These are phyloP conservation scores for Heliconius cydno DNA, from an alignment of 2,888 invertebrate genomes.

Conservation along the genomic window DNA sequence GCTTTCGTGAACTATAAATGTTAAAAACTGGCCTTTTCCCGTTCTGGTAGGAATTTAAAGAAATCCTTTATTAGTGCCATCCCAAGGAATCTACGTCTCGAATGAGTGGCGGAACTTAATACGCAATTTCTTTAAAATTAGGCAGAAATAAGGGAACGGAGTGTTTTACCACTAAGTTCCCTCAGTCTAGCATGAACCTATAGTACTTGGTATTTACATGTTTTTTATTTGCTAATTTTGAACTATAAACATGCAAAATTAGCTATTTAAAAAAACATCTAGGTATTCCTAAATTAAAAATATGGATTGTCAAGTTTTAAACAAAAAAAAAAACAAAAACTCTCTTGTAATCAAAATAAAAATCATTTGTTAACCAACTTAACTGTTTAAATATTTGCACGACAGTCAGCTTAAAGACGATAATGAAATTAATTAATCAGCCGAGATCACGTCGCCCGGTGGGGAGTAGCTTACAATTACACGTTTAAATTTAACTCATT, in stretches of 20 bases:
- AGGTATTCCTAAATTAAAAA: too few relatives aligned
- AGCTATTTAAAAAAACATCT: too few relatives aligned
- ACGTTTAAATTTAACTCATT: neutral
- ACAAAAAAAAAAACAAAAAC: neutral
- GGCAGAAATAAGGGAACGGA: neutral
- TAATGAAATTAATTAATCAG: conserved; percentile 35
- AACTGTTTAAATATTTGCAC: conserved; percentile 10
- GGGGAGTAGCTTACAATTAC: conserved; percentile 1
- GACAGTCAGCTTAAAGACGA: neutral
- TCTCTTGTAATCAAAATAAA: neutral
- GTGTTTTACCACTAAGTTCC: neutral
- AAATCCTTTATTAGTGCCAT: too few relatives aligned
- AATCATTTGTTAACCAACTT: neutral
- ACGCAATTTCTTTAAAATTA: too few relatives aligned
- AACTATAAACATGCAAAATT: too few relatives aligned
- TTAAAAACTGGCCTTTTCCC: neutral
- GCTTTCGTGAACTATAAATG: neutral
- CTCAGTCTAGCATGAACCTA: neutral
- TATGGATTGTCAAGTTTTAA: too few relatives aligned
- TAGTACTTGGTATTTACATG: too few relatives aligned
- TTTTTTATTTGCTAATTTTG: too few relatives aligned
- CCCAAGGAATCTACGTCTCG: too few relatives aligned
- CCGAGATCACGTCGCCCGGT: conserved; percentile 17
- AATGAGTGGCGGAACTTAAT: too few relatives aligned
- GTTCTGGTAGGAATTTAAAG: too few relatives aligned